Base-by-base conservation (phyloP, 1,140 invertebrate species). In the Orius laevigatus region DNA sequence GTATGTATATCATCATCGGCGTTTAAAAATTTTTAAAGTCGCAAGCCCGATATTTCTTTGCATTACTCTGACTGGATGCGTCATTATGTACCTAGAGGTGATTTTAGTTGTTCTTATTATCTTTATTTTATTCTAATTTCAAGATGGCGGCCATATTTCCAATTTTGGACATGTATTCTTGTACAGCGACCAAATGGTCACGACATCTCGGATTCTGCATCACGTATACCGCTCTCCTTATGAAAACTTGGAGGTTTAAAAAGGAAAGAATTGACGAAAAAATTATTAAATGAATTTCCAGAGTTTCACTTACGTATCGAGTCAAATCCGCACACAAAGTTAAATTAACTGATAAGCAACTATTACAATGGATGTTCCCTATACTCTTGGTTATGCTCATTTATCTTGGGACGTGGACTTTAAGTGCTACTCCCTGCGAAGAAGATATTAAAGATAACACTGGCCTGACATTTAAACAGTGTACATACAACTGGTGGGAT, bases 91-190 rank as follows among this genome's bases (percentile, higher is more conserved):
- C 66, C 69, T 81, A 55, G 86, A 91, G 74, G 86, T 88, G 65
- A 66, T 60, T 42, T 42, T 42, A 16, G 5, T 19, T 42, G 12
- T 46, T 18, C 55, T 32, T 51, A 32, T 16, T 5, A 15, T 8
- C 19, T 46, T 12, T 32, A 16, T 14, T 46, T 51, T 47, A 31
- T 39, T 16, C 53, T 39, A 31, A 14, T 10, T 50, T 55, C 59
- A 59, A 92, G 87, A 89, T 91, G 83, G 84, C 82, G 34, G 82
- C 85, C 5, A 86, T 91, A 57, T 91, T 89, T 62, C 84, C 85
- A 1, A 79, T 83, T 20, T 66, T 89, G 51, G 81, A 84, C 57
- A 73, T 73, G 51, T 79, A 76, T 52, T 78, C 78, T 12, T 93
- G 89, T 59, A 80, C 90, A 50, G 80, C 82, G 0, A 89, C 85